These are phyloP conservation scores for Rhinatrema bivittatum DNA, from an alignment of 2,797 vertebrate species.

Conservation along the genomic window DNA sequence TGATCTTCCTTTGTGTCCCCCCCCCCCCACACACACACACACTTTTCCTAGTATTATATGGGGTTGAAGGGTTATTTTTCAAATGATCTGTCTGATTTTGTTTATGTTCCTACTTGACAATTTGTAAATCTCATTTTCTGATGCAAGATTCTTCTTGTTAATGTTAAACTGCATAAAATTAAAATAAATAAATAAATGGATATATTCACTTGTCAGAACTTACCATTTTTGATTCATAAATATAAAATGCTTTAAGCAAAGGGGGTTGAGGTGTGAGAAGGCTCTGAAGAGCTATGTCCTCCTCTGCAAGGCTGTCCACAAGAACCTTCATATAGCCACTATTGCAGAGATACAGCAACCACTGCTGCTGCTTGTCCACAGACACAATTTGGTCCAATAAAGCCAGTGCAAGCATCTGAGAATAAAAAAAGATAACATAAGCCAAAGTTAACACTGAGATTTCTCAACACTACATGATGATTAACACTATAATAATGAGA, in stretches of 20 bases:
- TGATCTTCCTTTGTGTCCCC: no score
- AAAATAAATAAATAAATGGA: no score
- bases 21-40: no score
- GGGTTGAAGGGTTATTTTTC: no score
- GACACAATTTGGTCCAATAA: constrained; percentile 87
- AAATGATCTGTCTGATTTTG: no score
- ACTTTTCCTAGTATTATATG: no score
- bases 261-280: constrained; percentile 87
- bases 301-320: constrained; percentile 86
- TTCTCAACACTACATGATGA: neutral
- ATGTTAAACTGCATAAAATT: no score
- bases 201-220: no score
- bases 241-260: constrained; percentile 89
- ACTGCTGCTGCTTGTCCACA: constrained; percentile 89
- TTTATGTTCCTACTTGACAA: no score
- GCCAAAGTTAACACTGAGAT: neutral
- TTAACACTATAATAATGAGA: neutral
- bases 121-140: no score
- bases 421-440: neutral
- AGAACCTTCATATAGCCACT: constrained; percentile 92
- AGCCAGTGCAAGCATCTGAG: constrained; percentile 90
- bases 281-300: constrained; percentile 79
- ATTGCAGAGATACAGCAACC: constrained; percentile 87
- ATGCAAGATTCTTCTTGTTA: no score
- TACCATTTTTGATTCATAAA: constrained; percentile 98